Base-by-base conservation (phyloP, 2,888 invertebrate genomes). In the Dryocosmus kuriphilus region DNA sequence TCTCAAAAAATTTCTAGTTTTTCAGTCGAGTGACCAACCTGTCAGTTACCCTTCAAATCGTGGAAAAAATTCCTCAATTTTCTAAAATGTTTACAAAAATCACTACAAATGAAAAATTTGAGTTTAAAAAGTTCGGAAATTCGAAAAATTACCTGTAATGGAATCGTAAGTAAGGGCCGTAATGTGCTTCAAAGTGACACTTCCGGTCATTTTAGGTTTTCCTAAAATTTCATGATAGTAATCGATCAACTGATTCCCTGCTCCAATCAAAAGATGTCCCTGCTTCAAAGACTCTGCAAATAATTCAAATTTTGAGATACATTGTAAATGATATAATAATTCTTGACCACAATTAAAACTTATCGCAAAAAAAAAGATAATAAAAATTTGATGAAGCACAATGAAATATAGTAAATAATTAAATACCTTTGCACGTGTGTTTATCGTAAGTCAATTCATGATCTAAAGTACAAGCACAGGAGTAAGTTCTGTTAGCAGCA, bases 391-490 rank as follows among this genome's bases (percentile, higher is more conserved):
- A 32, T 32, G 32, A 32, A 32, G 32, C 32, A 32, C 7, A 30
- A 24, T 2, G 19, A n/a, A 51, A 71, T 38, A 35, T 62, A 19
- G 8, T 60, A 14, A 55, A 19, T 57, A 73, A 38, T 57, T 22
- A 22, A 65, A 79, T 92, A 93, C 94, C 92, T 81, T 88, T 90
- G 86, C 96, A 96, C 0, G 93, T 93, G 24, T 92, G 93, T 57
- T 91, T 92, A 84, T 95, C 94, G 0, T 86, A 79, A 0, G 91
- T 86, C 2, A 97, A 89, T 32, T 92, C 87, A 93, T 95, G 96
- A 30, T 95, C 95, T 62, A 95, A 94, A 0, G 97, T 96, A 86
- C 98, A 98, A 0, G 94, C 95, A 88, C 97, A 97, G 0, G 93
- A 92, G 80, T 94, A 94, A 0, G 91, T 92, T 0, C 87, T 88